Evolutionary conservation across 64 coral and sea anemone genomes (phyloP), one percentile per base, ranked within the genome.

Genomic region (Stichodactyla mertensii): DNA sequence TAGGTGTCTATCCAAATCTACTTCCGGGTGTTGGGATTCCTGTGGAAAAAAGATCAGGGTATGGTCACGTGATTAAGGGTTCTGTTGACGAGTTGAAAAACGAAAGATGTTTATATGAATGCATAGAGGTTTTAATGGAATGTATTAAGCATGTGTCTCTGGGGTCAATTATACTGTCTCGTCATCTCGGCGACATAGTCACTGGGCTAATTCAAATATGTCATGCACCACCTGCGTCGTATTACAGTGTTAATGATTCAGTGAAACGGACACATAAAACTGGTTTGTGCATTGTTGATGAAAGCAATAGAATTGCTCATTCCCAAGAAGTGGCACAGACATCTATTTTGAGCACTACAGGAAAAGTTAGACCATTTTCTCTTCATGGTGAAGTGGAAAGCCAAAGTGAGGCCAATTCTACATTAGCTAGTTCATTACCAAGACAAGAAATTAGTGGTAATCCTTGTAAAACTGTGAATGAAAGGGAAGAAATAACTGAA

Each of bases 1-100:
- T 97, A 20, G 92, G 95, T 57, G 79, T 97, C 80, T 93, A 89
- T 71, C 95, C 95, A 11, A 97, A 97, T 53, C 91, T 97, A n/a
- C 55, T 89, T 7, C 82, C 88, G 1, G 92, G 95, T 57, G 91
- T 97, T 1, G 95, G 95, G 20, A 51, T 93, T 23, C 89, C 95
- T 20, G 52, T 97, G 6, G 89, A 97, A 82, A 88, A 83, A 20
- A 82, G 95, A 26, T 91, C 95, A 45, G 88, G 95, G 26, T 97
- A 89, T 89, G 80, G 86, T 54, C 55, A 82, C 45, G 10, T 84
- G 15, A 26, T 93, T 19, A 88, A 89, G 15, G 74, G 79, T 61
- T 36, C 67, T 84, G 81, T 83, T 9, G 14, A 77, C 56, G 77
- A 31, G 14, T 15, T 83, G 9, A 91, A 77, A 77, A 93, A 86